A percentile compares a stretch with the other conserved stretches of the same genome.
Conservation (phyloP, 2,888 invertebrate species). For the Plebejus argus region DNA sequence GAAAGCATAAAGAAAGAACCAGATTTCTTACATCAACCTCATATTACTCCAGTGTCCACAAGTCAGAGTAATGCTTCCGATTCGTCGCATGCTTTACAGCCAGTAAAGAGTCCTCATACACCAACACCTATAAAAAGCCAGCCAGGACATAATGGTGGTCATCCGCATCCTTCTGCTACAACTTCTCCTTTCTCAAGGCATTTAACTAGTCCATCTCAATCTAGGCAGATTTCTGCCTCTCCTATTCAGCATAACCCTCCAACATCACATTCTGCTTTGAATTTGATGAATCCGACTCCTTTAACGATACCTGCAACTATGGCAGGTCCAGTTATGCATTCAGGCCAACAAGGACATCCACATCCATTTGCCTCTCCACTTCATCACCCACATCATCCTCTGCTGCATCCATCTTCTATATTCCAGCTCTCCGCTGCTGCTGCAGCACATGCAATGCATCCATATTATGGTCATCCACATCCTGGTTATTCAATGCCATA, state of each 20-base stretch:
- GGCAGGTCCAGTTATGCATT: constrained; percentile 86
- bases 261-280: constrained; percentile 82
- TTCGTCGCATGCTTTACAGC: constrained; percentile 73
- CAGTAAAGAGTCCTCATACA: constrained; percentile 79
- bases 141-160: constrained; percentile 66
- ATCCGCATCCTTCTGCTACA: constrained; percentile 68
- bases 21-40: constrained; percentile 79
- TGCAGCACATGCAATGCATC: constrained; percentile 84
- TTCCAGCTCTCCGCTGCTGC: constrained; percentile 82
- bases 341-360: constrained; percentile 87
- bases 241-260: constrained; percentile 72
- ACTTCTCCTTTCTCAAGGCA: constrained; percentile 77
- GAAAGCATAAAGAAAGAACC: constrained; percentile 89
- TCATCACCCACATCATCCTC: constrained; percentile 87
- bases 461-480: constrained; percentile 86
- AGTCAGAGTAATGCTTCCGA: constrained; percentile 72
- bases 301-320: constrained; percentile 83
- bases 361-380: constrained; percentile 84
- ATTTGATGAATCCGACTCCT: constrained; percentile 82
- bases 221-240: constrained; percentile 74
- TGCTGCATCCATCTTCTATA: constrained; percentile 83
- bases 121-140: constrained; percentile 78
- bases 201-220: constrained; percentile 73
- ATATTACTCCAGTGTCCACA: constrained; percentile 75
- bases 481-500: constrained; percentile 86